Evolutionary conservation across 2,113 vertebrate genomes (phyloP), one percentile per base, ranked within the genome.

Genomic region (Tauraco erythrolophus): DNA sequence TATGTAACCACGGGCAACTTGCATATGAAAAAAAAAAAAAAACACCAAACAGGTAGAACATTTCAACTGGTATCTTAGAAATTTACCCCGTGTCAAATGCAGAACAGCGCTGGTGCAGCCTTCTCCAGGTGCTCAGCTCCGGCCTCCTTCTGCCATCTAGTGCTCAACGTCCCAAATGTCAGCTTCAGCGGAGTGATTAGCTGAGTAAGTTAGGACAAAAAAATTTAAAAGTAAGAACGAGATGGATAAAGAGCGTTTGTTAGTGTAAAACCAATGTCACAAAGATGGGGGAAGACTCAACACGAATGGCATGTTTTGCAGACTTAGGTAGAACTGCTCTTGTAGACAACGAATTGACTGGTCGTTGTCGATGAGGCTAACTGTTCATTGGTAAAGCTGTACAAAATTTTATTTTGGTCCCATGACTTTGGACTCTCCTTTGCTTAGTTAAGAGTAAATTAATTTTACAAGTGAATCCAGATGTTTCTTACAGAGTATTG

Each of bases 131-230:
- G 35, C 10, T 53, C 31, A 82, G 87, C 35, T 35, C 70, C 80
- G 85, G 92, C 88, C 88, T 94, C 96, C 64, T 65, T 87, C 97
- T 98, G 98, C 98, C 98, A 98, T 95, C 98, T 98, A 94, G 98
- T 90, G 98, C 89, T 78, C 30, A 51, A 48, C 9, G 7, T 1
- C 4, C 24, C 13, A 14, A 70, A 66, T 54, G 84, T 89, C 66
- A 53, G 4, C 89, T 39, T 48, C 58, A 76, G 27, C 17, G 7
- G 27, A 60, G 53, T 2, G 22, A 13, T 46, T 22, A 43, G 41
- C 41, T 43, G 14, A 43, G 41, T 43, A 18, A 23, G 65, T 41
- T 19, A 53, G 19, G 27, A 65, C 8, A 37, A 46, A 84, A 76
- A 5, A 22, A 3, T 31, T 21, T 64, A 7, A 46, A 77, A 68